Conservation (phyloP, 2,888 invertebrate genomes). For the Luperina testacea region DNA sequence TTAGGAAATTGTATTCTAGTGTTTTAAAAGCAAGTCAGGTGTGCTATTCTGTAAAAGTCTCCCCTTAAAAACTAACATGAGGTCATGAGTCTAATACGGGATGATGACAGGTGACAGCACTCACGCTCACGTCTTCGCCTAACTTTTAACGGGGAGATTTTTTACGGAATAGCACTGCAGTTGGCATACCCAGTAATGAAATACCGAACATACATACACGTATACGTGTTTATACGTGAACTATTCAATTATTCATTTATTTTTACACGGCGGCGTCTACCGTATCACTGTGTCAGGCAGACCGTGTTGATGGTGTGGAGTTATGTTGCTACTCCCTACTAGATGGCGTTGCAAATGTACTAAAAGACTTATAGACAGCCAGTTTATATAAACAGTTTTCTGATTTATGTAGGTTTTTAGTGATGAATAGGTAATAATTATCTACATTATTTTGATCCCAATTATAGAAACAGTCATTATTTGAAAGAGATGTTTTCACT, state of each 20-base stretch:
- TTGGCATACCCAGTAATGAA: not conserved
- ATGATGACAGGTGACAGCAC: too few species aligned
- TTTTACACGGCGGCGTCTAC: not conserved
- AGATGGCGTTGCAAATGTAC: conserved; percentile 38
- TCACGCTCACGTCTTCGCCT: too few species aligned
- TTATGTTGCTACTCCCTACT: conserved; percentile 39
- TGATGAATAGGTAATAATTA: not conserved
- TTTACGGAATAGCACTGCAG: too few species aligned
- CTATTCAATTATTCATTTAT: not conserved
- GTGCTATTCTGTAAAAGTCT: too few species aligned
- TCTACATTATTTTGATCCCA: not conserved
- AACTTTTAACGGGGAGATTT: too few species aligned
- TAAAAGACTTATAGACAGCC: not conserved
- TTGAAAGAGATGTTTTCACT: not conserved
- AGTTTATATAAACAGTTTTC: too few species aligned
- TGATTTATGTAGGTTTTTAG: not conserved
- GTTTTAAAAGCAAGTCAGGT: not conserved
- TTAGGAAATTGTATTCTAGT: not conserved
- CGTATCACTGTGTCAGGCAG: not conserved
- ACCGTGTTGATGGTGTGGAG: too few species aligned
- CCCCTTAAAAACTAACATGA: too few species aligned
- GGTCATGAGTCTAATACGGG: rapidly evolving
- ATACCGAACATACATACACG: too few species aligned
- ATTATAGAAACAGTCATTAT: not conserved
- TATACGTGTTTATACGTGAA: too few species aligned